Evolutionary conservation across 2,113 vertebrate species (phyloP).

Genomic region (Laticauda laticaudata): DNA sequence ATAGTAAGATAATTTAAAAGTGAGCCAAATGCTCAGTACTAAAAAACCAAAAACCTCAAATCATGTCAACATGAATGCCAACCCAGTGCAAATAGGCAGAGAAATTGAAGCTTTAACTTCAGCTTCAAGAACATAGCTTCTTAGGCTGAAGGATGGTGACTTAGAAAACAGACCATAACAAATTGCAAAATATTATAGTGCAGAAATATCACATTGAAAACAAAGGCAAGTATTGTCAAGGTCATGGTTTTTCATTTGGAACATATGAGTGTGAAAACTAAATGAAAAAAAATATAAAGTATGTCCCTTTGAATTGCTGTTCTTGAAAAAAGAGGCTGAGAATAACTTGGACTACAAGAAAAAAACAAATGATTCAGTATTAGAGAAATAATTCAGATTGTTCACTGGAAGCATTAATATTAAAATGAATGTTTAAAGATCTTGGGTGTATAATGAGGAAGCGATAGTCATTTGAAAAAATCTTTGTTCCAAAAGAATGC

Average conservation of each 20-base stretch:
- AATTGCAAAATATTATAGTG: neutral
- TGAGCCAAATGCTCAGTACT: neutral
- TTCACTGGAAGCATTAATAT: neutral
- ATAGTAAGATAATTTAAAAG: neutral
- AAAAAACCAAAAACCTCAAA: neutral
- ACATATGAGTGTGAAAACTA: neutral
- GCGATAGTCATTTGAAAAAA: neutral
- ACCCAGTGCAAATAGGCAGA: neutral
- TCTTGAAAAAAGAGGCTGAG: neutral
- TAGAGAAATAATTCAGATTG: neutral
- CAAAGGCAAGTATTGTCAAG: neutral
- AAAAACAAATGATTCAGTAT: neutral
- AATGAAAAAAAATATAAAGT: neutral
- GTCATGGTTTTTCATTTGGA: neutral
- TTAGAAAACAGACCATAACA: neutral
- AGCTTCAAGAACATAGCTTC: neutral
- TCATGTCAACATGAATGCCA: neutral
- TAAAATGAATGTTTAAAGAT: neutral
- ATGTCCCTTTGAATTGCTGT: neutral
- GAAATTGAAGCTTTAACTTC: neutral
- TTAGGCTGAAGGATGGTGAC: neutral
- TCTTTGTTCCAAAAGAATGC: neutral
- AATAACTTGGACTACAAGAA: neutral
- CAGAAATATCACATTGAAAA: neutral
- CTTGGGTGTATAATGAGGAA: neutral